Base-by-base conservation (phyloP, 2,113 vertebrate genomes). In the Chaetorhynchus papuensis region DNA sequence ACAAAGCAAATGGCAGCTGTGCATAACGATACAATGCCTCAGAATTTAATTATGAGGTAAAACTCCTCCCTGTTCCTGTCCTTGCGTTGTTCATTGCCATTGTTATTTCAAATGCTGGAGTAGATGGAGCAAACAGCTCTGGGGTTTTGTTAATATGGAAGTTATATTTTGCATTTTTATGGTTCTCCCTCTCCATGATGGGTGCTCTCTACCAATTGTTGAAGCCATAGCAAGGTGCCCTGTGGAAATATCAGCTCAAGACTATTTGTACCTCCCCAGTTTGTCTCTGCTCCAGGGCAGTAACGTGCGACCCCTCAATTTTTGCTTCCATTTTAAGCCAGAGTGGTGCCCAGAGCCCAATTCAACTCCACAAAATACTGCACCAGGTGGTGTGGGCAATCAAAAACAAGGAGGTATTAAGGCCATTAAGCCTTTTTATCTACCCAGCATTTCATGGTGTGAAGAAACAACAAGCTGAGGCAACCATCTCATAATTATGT, bases 201-300 rank as follows among this genome's bases (percentile, higher is more conserved):
- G 16, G 6, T 56, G 44, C 27, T 90, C 13, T 69, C 22, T 31
- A 3, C 17, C 20, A 4, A 35, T 8, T 41, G 19, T 17, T 60
- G 60, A 49, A 74, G 54, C 19, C 31, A 2, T 22, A 60, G 70
- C 5, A 11, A 23, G 4, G 10, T 20, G 24, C n/a, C 20, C 37
- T 53, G 69, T 1, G 2, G 31, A 14, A 56, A 3, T 26, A 23
- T 24, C 35, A 4, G 15, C 8, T 78, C 47, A 50, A 37, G 14
- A 3, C 44, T 70, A 1, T 23, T 54, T 24, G 33, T 50, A 9
- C 50, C 0, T 0, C 13, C 21, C 0, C 49, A 21, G 13, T 49
- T 64, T 57, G 19, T 41, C n/a, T 65, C 72, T 83, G 59, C 50
- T 39, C 31, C 28, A 4, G 42, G 10, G 27, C 45, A 39, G n/a